These are phyloP conservation scores for Dromiciops gliroides DNA, from an alignment of 2,113 vertebrate genomes.

Conservation along the genomic window DNA sequence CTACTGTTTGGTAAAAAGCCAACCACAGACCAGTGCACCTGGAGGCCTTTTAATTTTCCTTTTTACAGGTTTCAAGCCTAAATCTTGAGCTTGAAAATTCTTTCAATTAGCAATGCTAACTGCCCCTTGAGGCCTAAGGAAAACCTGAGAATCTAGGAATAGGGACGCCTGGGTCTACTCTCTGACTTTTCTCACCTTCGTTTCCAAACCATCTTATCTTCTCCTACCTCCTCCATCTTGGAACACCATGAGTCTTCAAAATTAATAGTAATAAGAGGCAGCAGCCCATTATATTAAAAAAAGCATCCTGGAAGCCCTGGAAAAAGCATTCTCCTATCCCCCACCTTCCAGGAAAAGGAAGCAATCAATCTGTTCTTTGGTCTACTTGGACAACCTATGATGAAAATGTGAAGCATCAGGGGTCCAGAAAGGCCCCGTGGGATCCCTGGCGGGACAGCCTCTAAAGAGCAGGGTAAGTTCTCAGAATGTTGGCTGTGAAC, in stretches of 20 bases:
- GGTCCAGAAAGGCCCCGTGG: background rate
- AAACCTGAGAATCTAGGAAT: background rate
- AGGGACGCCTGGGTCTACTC: background rate
- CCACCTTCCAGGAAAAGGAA: background rate
- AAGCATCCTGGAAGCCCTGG: background rate
- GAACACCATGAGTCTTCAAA: background rate
- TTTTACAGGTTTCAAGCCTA: background rate
- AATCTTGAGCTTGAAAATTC: background rate
- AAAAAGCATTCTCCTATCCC: background rate
- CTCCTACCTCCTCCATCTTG: background rate
- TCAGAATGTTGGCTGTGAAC: background rate
- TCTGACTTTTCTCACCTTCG: background rate
- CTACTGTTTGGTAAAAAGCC: background rate
- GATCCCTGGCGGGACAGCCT: background rate
- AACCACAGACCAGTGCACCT: background rate
- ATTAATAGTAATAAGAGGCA: background rate
- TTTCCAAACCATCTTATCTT: background rate
- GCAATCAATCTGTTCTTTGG: background rate
- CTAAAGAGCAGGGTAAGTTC: background rate
- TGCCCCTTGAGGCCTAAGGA: background rate
- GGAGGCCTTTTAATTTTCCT: background rate
- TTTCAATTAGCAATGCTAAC: background rate
- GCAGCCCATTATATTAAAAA: background rate
- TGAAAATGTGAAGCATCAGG: background rate
- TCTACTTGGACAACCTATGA: background rate